Percentiles rank a stretch among this genome's conserved stretches.
Conservation (phyloP, 2,797 vertebrate genomes). For the Girardinus metallicus region DNA sequence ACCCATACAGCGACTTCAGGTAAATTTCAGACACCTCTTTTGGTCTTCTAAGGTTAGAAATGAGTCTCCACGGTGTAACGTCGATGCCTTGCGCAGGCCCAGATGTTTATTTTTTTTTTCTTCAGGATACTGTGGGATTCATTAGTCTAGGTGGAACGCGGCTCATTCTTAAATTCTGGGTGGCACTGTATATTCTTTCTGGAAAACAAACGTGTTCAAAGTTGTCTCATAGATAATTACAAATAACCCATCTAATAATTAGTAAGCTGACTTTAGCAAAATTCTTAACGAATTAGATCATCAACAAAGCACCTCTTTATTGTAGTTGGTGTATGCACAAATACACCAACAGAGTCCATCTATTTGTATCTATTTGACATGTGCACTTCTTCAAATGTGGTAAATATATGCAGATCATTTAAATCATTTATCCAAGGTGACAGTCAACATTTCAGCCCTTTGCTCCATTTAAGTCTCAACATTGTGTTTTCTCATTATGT, state of each 20-base stretch:
- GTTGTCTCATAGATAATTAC: not conserved
- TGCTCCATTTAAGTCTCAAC: not conserved
- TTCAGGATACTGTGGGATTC: constrained; percentile 8
- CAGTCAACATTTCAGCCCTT: not conserved
- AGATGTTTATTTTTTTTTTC: constrained; percentile 25
- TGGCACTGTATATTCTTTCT: not conserved
- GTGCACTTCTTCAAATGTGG: not conserved
- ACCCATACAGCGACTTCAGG: constrained; percentile 99
- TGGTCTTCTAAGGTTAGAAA: constrained; percentile 5
- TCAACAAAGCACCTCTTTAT: not conserved
- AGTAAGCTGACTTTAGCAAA: not conserved
- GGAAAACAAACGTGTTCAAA: not conserved
- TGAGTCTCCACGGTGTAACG: constrained; percentile 23
- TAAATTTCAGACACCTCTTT: constrained; percentile 70
- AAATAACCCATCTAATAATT: not conserved
- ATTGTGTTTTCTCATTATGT: not conserved
- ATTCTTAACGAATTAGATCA: too few relatives aligned
- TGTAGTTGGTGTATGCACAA: not conserved
- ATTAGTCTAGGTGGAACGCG: constrained; percentile 7
- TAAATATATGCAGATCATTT: not conserved
- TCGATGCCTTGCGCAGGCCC: constrained; percentile 25
- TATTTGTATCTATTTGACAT: not conserved
- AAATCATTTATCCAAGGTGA: not conserved
- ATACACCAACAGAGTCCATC: too few relatives aligned
- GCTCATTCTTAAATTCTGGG: constrained; percentile 22